A percentile compares a stretch with the other conserved stretches of the same genome.
These are phyloP conservation scores for Bombyx mandarina DNA, from an alignment of 1,140 invertebrate genomes.

Conservation along the genomic window DNA sequence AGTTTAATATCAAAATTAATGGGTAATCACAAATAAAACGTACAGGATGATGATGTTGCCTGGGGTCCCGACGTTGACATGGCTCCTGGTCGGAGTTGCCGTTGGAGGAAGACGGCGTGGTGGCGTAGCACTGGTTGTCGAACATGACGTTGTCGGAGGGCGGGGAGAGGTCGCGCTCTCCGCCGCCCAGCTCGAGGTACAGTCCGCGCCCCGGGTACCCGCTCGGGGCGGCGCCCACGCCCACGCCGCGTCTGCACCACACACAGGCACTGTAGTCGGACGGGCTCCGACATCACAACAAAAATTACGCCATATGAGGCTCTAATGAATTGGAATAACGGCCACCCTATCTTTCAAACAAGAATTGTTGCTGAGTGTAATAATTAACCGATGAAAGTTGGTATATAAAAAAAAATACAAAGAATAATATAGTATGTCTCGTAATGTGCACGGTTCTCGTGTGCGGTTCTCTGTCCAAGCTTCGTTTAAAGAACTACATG, in stretches of 20 bases:
- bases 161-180: conserved; percentile 85
- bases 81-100: conserved; percentile 89
- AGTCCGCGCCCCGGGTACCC: conserved; percentile 77
- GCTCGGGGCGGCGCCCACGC: conserved; percentile 56
- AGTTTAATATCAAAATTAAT: too few relatives aligned
- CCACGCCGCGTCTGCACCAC: conserved; percentile 42
- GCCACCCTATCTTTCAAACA: too few relatives aligned
- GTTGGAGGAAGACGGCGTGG: conserved; percentile 91
- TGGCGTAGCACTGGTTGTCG: conserved; percentile 94
- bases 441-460: too few relatives aligned
- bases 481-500: too few relatives aligned
- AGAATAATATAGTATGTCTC: too few relatives aligned
- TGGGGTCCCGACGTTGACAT: conserved; percentile 73
- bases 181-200: conserved; percentile 82
- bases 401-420: too few relatives aligned
- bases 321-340: too few relatives aligned
- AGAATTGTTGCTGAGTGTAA: too few relatives aligned
- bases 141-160: conserved; percentile 93
- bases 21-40: conserved; percentile 10
- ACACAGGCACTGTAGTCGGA: conserved; percentile 14
- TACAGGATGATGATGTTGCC: conserved; percentile 71
- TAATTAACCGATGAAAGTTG: too few relatives aligned
- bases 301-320: too few relatives aligned
- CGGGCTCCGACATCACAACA: too few relatives aligned
- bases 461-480: too few relatives aligned